A percentile compares a stretch with the other conserved stretches of the same genome.
These are phyloP conservation scores for Ceyx melanurus DNA, from an alignment of 2,113 vertebrate genomes.

Conservation along the genomic window DNA sequence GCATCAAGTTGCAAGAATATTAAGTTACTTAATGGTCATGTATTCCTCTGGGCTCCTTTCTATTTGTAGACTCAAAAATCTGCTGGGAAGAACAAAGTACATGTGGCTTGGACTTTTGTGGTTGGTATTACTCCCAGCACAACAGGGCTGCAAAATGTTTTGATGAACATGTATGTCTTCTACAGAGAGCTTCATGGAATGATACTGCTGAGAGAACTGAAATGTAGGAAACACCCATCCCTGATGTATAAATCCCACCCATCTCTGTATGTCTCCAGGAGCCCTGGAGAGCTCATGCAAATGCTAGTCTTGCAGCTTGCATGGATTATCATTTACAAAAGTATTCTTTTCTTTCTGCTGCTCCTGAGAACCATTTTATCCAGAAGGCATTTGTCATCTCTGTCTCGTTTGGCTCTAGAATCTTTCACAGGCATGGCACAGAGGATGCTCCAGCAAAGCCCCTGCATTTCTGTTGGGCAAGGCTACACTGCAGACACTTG, in stretches of 20 bases:
- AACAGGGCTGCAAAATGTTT: slow-evolving; percentile 61
- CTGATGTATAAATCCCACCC: slow-evolving; percentile 43
- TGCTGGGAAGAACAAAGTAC: slow-evolving; percentile 10
- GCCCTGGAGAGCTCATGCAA: slow-evolving; percentile 51
- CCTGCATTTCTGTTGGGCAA: background rate
- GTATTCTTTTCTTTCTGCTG: slow-evolving; percentile 40
- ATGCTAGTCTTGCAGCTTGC: slow-evolving; percentile 40
- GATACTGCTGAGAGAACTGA: background rate
- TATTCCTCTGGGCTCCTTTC: background rate
- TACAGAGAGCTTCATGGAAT: background rate
- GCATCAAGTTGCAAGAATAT: background rate
- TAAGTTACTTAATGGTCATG: slow-evolving; percentile 20
- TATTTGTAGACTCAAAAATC: background rate
- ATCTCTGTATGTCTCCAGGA: background rate
- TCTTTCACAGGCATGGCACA: background rate
- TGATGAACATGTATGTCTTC: slow-evolving; percentile 55
- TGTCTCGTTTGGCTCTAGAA: background rate
- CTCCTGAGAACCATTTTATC: slow-evolving; percentile 2
- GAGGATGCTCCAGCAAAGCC: background rate
- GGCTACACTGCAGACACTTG: fast-evolving
- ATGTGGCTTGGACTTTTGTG: background rate
- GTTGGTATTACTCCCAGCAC: slow-evolving; percentile 56
- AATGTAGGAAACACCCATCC: slow-evolving; percentile 27
- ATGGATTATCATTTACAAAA: slow-evolving; percentile 52
- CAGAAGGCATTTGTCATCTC: slow-evolving; percentile 30